These are phyloP conservation scores for Sander lucioperca DNA, from an alignment of 2,113 vertebrate species.

Conservation along the genomic window DNA sequence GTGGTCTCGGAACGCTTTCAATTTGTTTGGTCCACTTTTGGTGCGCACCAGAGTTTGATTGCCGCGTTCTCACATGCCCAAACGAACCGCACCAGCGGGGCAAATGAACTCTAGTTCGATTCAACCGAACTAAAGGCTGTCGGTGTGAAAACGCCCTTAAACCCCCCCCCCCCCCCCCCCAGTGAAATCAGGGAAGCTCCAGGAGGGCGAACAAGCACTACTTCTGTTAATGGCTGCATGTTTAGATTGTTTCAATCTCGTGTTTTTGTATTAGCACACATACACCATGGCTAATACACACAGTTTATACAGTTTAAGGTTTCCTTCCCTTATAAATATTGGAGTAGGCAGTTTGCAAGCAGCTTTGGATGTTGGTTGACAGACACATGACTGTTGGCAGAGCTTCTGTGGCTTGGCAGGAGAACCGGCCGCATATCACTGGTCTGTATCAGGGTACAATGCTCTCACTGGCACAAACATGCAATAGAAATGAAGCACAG, in stretches of 20 bases:
- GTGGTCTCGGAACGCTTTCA: too few species aligned
- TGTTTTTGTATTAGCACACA: slow-evolving; percentile 3
- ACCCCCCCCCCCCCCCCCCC: too few species aligned
- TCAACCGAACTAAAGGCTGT: too few species aligned
- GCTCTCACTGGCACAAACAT: slow-evolving; percentile 38
- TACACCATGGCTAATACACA: neutral
- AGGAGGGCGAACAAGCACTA: neutral
- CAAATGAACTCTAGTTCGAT: too few species aligned
- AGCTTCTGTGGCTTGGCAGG: slow-evolving; percentile 53
- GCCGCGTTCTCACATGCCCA: too few species aligned
- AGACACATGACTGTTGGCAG: slow-evolving; percentile 57
- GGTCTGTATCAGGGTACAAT: slow-evolving; percentile 3
- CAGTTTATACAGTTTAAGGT: slow-evolving; percentile 1
- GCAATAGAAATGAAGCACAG: slow-evolving; percentile 23
- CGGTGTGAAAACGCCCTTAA: too few species aligned
- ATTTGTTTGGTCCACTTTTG: too few species aligned
- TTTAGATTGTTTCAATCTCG: neutral
- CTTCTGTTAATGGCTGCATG: neutral
- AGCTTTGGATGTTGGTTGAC: slow-evolving; percentile 46
- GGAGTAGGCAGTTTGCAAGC: slow-evolving; percentile 21
- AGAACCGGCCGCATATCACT: slow-evolving; percentile 45
- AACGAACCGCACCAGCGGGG: too few species aligned
- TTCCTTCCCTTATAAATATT: slow-evolving; percentile 45
- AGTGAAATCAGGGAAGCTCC: too few species aligned
- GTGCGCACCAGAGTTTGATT: too few species aligned